Base-by-base conservation (phyloP, 2,797 vertebrate species). In the Neopelma chrysocephalum region DNA sequence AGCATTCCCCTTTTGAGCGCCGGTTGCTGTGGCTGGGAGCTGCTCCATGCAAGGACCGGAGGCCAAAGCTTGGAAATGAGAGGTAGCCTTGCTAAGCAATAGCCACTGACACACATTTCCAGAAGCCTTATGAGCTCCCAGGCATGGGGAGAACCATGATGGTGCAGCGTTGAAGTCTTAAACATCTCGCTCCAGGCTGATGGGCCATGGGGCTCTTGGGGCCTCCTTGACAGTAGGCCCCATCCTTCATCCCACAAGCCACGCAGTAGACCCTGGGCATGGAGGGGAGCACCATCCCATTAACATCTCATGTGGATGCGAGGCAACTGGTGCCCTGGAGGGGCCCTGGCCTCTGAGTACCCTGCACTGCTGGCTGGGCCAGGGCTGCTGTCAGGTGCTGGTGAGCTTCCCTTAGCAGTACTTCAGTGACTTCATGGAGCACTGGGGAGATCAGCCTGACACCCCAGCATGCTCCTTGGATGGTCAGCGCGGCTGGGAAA, bases 1-100 rank as follows among this genome's bases (percentile, higher is more conserved):
- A 0, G 2, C 1, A 0, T 34, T 53, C 31, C 15, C 3, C 0
- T 3, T 72, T 42, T 1, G 5, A 60, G n/a, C 0, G 0, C 32
- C 0, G 4, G n/a, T 10, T 25, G 3, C 22, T 0, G 0, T 0
- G 29, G 26, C 87, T 77, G 40, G 3, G 31, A 79, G 27, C 60
- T 21, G 47, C 36, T 87, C 4, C 2, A 7, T 9, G 32, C 4
- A 11, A 65, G 29, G 25, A 68, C 36, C 0, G 0, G 0, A 0
- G 60, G n/a, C 45, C 72, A 60, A 77, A 43, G 57, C n/a, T 9
- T 32, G 57, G 65, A 53, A 70, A 21, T 1, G 29, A 71, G 48
- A 0, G 0, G 64, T 34, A 71, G 45, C 73, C 58, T 56, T 76
- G 93, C 56, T 47, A 15, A 58, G 50, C 0, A 3, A 45, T 38